Evolutionary conservation across 2,888 invertebrate genomes (phyloP), one percentile per base, ranked within the genome.

Genomic region (Syrista parreyssii): DNA sequence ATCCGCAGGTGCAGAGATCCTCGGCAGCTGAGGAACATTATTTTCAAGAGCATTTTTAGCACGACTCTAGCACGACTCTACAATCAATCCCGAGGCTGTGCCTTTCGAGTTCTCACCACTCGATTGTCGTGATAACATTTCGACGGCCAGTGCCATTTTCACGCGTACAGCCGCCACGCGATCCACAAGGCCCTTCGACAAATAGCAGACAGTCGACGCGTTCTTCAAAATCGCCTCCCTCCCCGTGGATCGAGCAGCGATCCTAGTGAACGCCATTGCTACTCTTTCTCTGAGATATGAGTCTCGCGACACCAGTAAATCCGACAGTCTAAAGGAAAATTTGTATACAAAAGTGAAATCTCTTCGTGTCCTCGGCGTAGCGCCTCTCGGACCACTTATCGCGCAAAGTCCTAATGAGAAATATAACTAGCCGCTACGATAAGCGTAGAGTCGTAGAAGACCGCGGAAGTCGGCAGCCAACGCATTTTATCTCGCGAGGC

Each of bases 241-340:
- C 3, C 92, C 93, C 68, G 86, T 87, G 0, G 88, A 87, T 40
- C 92, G 89, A 73, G 86, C 86, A 0, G 92, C 91, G 68, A 93
- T 84, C 77, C 89, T 88, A 68, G 84, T 87, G 73, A 92, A 88
- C 71, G 90, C 87, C 79, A 91, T 85, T 9, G 91, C 89, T 6
- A 89, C 87, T 83, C 90, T 87, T 86, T 93, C 92, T 34, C 92
- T 88, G 68, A 93, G 84, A 75, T 87, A 88, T 12, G 87, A 82
- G 82, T 91, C 88, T 15, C 85, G 82, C 68, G 90, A 86, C 4
- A 82, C 68, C 78, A 92, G 82, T 68, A 92, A 83, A 82, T 91
- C 89, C 15, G 88, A 86, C 79, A 92, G 80, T 82, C 92, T 92
- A 80, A 68, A 77, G n/a, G 36, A 33, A 15, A 55, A 15, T 12